Conservation (phyloP, 1,140 invertebrate genomes). For the Cyclina sinensis region DNA sequence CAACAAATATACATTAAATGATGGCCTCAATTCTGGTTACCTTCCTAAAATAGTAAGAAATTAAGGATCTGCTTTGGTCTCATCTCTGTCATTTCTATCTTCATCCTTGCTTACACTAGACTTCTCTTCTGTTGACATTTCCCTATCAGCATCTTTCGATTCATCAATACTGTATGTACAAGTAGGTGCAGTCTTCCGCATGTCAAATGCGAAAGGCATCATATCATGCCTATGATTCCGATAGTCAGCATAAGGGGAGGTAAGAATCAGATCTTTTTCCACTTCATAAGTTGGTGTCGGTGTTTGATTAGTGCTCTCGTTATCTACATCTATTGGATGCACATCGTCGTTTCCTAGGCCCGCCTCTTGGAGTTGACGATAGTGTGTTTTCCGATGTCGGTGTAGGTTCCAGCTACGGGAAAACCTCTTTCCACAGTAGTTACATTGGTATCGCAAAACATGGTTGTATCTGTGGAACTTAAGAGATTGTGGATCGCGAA, state of each 20-base stretch:
- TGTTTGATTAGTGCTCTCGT: slow-evolving; percentile 53
- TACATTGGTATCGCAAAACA: slow-evolving; percentile 71
- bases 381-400: slow-evolving; percentile 74
- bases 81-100: slow-evolving; percentile 27
- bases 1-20: too few relatives aligned
- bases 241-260: slow-evolving; percentile 60
- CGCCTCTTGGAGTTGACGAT: slow-evolving; percentile 59
- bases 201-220: slow-evolving; percentile 66
- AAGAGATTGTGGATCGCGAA: slow-evolving; percentile 73
- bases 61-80: slow-evolving; percentile 27
- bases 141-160: background rate
- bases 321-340: slow-evolving; percentile 58
- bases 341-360: slow-evolving; percentile 40
- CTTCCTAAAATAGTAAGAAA: background rate
- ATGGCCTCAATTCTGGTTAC: background rate
- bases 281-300: slow-evolving; percentile 53
- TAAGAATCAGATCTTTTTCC: slow-evolving; percentile 60
- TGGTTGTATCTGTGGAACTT: slow-evolving; percentile 78
- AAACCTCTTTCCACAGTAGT: slow-evolving; percentile 74
- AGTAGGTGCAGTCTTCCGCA: slow-evolving; percentile 20
- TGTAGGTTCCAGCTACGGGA: slow-evolving; percentile 77
- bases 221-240: slow-evolving; percentile 65
- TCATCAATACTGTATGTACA: slow-evolving; percentile 51
- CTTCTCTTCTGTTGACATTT: background rate
- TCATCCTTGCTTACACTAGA: background rate